Conservation (phyloP, 2,797 vertebrate species). For the Trachops cirrhosus region DNA sequence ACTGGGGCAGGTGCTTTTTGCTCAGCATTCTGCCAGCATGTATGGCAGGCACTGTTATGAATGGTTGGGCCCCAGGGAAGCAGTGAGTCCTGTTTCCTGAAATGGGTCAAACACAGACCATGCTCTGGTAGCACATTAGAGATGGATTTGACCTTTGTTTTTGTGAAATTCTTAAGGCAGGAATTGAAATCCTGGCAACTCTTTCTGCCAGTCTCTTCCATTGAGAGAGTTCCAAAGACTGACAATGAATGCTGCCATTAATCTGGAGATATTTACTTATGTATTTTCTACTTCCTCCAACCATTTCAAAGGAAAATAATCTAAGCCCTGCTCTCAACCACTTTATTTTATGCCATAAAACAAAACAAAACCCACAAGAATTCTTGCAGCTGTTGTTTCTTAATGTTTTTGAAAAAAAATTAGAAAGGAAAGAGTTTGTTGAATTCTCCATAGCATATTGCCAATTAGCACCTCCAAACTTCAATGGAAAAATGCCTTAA, state of each 20-base stretch:
- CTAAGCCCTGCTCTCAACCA: neutral
- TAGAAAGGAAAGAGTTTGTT: neutral
- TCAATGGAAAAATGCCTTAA: neutral
- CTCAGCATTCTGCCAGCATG: neutral
- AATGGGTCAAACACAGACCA: neutral
- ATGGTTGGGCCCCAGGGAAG: neutral
- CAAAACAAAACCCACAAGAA: neutral
- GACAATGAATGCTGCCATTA: neutral
- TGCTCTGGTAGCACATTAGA: neutral
- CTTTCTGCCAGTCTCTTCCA: neutral
- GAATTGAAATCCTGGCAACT: neutral
- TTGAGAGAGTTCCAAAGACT: neutral
- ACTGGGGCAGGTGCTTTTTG: neutral
- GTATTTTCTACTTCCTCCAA: conserved; percentile 13
- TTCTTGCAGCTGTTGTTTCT: neutral
- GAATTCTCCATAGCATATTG: neutral
- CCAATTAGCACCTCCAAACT: neutral
- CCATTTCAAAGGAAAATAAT: conserved; percentile 31
- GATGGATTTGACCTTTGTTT: neutral
- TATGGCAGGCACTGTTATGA: neutral
- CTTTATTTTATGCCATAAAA: conserved; percentile 18
- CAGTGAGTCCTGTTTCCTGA: neutral
- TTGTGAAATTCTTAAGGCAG: neutral
- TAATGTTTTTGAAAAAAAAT: neutral
- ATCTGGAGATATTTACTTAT: neutral